Evolutionary conservation across 1,140 invertebrate genomes (phyloP).

Genomic region (Elymnias hypermnestra): DNA sequence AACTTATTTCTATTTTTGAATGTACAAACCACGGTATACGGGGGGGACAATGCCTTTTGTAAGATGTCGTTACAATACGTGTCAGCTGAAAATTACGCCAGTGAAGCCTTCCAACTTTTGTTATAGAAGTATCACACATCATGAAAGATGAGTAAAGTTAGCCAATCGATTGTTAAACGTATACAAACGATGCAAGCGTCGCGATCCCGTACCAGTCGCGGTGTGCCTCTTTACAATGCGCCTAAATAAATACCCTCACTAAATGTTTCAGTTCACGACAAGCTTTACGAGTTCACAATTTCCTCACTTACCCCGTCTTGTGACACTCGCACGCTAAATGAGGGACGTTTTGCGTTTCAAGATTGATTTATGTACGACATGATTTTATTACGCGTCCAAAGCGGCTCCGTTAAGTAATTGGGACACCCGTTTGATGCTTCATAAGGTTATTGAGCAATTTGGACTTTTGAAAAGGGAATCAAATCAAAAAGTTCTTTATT

Average conservation of each 20-base stretch:
- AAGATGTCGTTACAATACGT: no score
- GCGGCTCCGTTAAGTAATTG: neutral
- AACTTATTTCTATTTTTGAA: no score
- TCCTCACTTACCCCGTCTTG: conserved; percentile 35
- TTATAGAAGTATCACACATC: neutral
- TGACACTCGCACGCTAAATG: conserved; percentile 30
- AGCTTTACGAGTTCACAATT: conserved; percentile 52
- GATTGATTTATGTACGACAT: conserved; percentile 36
- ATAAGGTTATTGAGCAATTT: conserved; percentile 9
- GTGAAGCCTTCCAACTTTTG: no score
- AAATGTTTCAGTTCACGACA: conserved; percentile 56
- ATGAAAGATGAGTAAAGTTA: neutral
- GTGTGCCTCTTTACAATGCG: no score
- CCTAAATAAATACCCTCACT: conserved; percentile 69
- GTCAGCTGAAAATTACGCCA: no score
- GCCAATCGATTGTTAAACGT: neutral
- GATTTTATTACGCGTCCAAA: conserved; percentile 18
- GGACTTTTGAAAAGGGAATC: no score
- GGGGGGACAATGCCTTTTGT: no score
- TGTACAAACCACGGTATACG: no score
- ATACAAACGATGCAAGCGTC: conserved; percentile 21
- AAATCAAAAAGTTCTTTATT: neutral
- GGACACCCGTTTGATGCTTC: conserved; percentile 1
- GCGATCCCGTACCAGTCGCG: conserved; percentile 47
- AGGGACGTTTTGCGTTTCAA: conserved; percentile 27